Conservation (phyloP, 2,888 invertebrate genomes). For the Anodontia alba region DNA sequence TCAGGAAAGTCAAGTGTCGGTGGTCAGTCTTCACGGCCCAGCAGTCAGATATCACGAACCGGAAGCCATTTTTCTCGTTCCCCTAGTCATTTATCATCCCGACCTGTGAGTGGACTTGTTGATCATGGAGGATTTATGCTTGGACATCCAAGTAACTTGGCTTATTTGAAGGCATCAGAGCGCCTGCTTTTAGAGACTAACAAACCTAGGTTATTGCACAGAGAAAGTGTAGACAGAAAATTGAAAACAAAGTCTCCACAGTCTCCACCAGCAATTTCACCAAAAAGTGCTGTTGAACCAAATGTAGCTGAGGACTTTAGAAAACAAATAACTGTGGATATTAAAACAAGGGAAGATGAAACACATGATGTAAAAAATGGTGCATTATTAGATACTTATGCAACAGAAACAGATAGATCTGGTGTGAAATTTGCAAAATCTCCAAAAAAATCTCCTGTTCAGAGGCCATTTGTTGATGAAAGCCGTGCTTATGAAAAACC, state of each 20-base stretch:
- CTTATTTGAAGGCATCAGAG: conserved; percentile 65
- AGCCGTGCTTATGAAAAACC: neutral
- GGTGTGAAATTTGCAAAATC: conserved; percentile 44
- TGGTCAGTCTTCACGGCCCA: conserved; percentile 53
- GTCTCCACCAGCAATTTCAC: conserved; percentile 10
- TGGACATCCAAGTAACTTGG: conserved; percentile 50
- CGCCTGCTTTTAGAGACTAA: conserved; percentile 61
- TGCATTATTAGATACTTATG: conserved; percentile 63
- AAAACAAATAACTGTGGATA: conserved; percentile 39
- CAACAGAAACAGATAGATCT: conserved; percentile 53
- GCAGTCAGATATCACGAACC: conserved; percentile 53
- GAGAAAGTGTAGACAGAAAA: conserved; percentile 62
- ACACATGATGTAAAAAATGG: conserved; percentile 31
- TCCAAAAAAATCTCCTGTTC: conserved; percentile 6
- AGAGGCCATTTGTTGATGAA: conserved; percentile 14
- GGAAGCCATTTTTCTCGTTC: conserved; percentile 56
- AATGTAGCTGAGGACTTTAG: neutral
- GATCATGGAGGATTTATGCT: conserved; percentile 24
- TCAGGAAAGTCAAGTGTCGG: conserved; percentile 47
- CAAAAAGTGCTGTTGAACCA: neutral
- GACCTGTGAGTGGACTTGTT: conserved; percentile 50
- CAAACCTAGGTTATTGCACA: conserved; percentile 63
- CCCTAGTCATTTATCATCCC: conserved; percentile 41
- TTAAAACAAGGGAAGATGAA: conserved; percentile 31
- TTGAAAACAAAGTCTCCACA: conserved; percentile 40